Evolutionary conservation across 1,140 invertebrate species (phyloP).

Genomic region (Sitobion miscanthi): DNA sequence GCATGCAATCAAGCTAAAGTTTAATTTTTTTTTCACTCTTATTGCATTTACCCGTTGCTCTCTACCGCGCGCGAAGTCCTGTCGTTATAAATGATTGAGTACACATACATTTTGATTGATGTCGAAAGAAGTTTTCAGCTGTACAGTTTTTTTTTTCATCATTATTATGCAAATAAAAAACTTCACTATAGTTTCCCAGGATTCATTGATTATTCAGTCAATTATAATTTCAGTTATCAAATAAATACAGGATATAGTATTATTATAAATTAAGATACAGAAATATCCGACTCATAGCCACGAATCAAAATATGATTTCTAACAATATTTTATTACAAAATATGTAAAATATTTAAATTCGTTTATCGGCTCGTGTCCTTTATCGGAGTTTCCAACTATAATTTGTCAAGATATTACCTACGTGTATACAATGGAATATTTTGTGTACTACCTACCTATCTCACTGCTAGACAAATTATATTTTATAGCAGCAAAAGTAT

Average conservation of each 20-base stretch:
- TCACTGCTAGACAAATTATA: background rate
- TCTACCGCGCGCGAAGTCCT: background rate
- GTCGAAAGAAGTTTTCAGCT: background rate
- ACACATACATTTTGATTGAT: background rate
- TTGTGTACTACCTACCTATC: background rate
- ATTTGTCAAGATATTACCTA: background rate
- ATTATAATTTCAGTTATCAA: conserved; percentile 11
- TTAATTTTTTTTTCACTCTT: conserved; percentile 2
- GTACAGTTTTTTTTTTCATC: background rate
- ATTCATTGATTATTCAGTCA: background rate
- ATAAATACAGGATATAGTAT: background rate
- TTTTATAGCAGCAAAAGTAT: background rate
- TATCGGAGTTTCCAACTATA: background rate
- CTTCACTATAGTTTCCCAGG: background rate
- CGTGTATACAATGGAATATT: background rate
- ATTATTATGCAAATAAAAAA: conserved; percentile 15
- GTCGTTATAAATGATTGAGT: conserved; percentile 25
- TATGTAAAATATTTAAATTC: background rate
- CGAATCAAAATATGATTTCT: background rate
- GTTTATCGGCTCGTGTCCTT: background rate
- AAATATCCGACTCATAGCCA: background rate
- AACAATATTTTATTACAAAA: background rate
- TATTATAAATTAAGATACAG: background rate
- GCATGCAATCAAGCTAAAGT: background rate
- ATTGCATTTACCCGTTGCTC: background rate